Percentiles rank a stretch among this genome's conserved stretches.
Evolutionary conservation across 2,113 vertebrate species (phyloP).

Genomic region (Procavia capensis): DNA sequence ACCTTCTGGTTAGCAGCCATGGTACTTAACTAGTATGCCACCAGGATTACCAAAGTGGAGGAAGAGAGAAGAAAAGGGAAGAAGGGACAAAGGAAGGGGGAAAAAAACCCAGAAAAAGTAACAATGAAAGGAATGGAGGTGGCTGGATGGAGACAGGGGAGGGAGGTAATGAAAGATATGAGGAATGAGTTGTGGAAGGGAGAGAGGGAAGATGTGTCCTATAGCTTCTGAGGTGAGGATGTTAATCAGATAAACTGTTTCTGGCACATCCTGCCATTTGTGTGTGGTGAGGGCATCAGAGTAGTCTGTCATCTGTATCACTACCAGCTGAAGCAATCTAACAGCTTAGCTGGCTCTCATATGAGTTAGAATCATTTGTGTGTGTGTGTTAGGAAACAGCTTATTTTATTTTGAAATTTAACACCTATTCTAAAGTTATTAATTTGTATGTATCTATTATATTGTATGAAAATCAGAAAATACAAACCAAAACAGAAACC

Average conservation of each 20-base stretch:
- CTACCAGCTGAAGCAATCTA: not conserved
- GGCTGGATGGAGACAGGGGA: not conserved
- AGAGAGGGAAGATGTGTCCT: not conserved
- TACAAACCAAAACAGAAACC: slow-evolving; percentile 42
- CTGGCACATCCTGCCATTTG: not conserved
- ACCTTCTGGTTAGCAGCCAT: too few relatives aligned
- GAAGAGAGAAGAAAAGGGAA: not conserved
- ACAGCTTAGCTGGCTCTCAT: not conserved
- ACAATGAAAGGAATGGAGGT: not conserved
- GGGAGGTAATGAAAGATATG: not conserved
- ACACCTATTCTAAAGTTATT: slow-evolving; percentile 28
- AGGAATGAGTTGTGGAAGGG: not conserved
- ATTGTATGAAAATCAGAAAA: slow-evolving; percentile 31
- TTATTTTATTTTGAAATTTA: slow-evolving; percentile 8
- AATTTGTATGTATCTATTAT: slow-evolving; percentile 37
- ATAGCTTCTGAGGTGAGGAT: not conserved
- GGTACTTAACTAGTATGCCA: too few relatives aligned
- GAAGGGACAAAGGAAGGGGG: not conserved
- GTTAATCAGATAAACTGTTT: not conserved
- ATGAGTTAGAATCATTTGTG: not conserved
- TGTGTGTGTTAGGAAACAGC: not conserved
- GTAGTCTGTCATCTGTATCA: not conserved
- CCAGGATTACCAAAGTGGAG: too few relatives aligned
- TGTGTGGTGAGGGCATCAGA: not conserved
- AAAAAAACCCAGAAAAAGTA: slow-evolving; percentile 3